phyloP scores from a whole-genome alignment of 2,888 invertebrate genomes.

The Priocnemis perturbator region DNA sequence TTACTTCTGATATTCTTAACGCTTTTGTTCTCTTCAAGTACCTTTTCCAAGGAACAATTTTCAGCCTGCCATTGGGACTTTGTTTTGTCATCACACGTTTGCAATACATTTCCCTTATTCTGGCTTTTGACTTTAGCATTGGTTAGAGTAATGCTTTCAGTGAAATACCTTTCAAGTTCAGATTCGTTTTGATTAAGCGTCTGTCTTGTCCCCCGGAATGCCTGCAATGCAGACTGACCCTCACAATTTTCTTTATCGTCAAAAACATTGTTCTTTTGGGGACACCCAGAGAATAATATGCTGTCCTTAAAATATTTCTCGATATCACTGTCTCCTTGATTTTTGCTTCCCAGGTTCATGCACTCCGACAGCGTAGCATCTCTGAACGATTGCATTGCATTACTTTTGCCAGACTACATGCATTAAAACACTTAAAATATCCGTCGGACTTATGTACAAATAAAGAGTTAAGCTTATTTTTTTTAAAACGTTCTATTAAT shows the following conservation, averaged over 20 bases:
- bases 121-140: background rate
- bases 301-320: constrained; percentile 52
- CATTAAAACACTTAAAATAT: too few species aligned
- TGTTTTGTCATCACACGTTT: background rate
- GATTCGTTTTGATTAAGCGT: constrained; percentile 11
- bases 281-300: constrained; percentile 18
- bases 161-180: constrained; percentile 20
- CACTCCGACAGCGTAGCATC: constrained; percentile 47
- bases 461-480: too few species aligned
- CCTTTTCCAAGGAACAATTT: constrained; percentile 13
- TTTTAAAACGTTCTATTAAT: too few species aligned
- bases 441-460: too few species aligned
- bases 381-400: constrained; percentile 49
- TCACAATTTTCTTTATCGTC: background rate
- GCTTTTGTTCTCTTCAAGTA: background rate
- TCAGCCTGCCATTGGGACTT: constrained; percentile 1
- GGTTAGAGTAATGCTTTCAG: constrained; percentile 17
- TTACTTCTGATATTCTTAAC: constrained; percentile 1
- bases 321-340: constrained; percentile 43
- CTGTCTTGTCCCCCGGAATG: background rate
- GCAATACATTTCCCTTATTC: constrained; percentile 3
- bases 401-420: too few species aligned
- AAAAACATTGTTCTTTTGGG: constrained; percentile 2
- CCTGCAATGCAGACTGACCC: background rate
- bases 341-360: constrained; percentile 31